Evolutionary conservation across 1,140 invertebrate species (phyloP).

Genomic region (Drosophila sproati): DNA sequence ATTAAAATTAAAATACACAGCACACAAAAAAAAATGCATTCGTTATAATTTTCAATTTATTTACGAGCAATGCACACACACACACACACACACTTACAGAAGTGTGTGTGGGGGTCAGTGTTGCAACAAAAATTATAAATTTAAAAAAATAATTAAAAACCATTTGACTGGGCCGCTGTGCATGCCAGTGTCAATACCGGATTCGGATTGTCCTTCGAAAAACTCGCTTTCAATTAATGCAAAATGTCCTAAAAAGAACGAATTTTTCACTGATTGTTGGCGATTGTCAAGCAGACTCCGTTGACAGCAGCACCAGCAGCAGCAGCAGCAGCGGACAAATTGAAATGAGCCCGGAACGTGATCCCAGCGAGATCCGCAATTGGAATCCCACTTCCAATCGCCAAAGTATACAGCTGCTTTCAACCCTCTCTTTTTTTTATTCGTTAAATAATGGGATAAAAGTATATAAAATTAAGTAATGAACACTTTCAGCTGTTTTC

Average conservation of each 20-base stretch:
- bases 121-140: conserved; percentile 64
- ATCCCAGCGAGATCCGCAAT: conserved; percentile 28
- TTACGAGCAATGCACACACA: conserved; percentile 24
- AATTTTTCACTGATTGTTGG: conserved; percentile 69
- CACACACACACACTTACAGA: background rate
- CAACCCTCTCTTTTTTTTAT: conserved; percentile 6
- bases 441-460: conserved; percentile 44
- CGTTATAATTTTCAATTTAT: conserved; percentile 73
- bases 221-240: conserved; percentile 74
- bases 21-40: conserved; percentile 40
- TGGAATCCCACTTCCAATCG: conserved; percentile 1
- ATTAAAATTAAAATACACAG: conserved; percentile 76
- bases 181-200: conserved; percentile 28
- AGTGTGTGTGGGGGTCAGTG: background rate
- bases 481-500: conserved; percentile 28
- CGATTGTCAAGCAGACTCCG: conserved; percentile 59
- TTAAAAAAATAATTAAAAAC: conserved; percentile 77
- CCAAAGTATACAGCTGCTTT: background rate
- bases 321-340: conserved; percentile 41
- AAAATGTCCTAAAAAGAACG: conserved; percentile 77
- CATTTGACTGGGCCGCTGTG: conserved; percentile 46
- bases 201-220: conserved; percentile 26
- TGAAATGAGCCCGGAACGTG: conserved; percentile 56
- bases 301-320: conserved; percentile 20
- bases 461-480: conserved; percentile 49